These are phyloP conservation scores for Psittacus erithacus DNA, from an alignment of 2,113 vertebrate species.

Conservation along the genomic window DNA sequence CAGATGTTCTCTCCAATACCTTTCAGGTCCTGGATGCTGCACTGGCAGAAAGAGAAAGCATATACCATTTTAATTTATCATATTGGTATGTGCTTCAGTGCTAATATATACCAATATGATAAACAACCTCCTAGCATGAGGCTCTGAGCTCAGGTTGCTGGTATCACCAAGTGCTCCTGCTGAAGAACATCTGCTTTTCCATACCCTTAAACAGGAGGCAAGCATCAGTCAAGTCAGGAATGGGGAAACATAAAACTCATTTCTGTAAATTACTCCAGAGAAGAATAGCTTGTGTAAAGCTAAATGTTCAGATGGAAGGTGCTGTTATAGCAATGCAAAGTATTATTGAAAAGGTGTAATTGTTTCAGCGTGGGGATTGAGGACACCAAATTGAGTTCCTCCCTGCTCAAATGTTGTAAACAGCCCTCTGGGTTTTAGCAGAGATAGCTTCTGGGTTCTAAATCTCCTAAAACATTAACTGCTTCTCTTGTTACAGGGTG, in stretches of 20 bases:
- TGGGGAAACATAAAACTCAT: background rate
- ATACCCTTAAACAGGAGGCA: background rate
- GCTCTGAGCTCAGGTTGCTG: background rate
- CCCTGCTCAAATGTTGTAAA: background rate
- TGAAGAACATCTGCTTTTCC: background rate
- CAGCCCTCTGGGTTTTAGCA: background rate
- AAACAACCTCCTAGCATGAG: background rate
- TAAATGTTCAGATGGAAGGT: background rate
- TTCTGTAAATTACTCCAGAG: background rate
- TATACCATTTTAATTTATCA: background rate
- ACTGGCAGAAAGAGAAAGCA: background rate
- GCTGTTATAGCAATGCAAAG: background rate
- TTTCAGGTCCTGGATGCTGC: background rate
- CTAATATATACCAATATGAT: background rate
- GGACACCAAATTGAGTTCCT: background rate
- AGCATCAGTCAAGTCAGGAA: background rate
- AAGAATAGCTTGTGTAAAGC: background rate
- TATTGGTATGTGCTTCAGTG: background rate
- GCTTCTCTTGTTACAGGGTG: background rate
- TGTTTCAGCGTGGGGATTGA: background rate
- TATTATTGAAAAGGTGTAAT: background rate
- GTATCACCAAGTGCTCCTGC: background rate
- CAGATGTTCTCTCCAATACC: background rate
- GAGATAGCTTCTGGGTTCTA: background rate
- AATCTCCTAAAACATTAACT: constrained; percentile 6